phyloP scores from a whole-genome alignment of 2,888 invertebrate species.

The Hoplodrina ambigua region DNA sequence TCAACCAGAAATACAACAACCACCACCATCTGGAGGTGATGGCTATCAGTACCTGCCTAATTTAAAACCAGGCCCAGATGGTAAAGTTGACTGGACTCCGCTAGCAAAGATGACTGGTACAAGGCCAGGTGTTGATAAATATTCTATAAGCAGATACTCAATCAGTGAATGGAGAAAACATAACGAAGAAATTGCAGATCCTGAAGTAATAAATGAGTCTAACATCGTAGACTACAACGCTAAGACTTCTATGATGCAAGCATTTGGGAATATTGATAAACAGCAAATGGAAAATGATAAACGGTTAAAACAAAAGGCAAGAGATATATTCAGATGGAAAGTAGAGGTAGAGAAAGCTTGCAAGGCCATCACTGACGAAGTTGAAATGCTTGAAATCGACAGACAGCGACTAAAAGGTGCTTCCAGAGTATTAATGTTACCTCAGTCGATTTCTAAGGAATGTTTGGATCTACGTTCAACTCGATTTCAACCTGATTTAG shows the following conservation, averaged over 20 bases:
- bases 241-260: constrained; percentile 91
- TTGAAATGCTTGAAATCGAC: constrained; percentile 92
- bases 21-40: constrained; percentile 66
- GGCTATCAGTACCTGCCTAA: constrained; percentile 69
- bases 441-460: constrained; percentile 94
- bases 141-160: constrained; percentile 93
- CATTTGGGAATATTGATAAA: constrained; percentile 92
- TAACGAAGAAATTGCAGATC: constrained; percentile 89
- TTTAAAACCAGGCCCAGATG: constrained; percentile 92
- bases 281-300: constrained; percentile 93
- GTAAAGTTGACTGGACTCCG: constrained; percentile 94
- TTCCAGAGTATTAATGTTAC: constrained; percentile 92
- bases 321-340: constrained; percentile 94
- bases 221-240: constrained; percentile 91
- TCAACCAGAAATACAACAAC: constrained; percentile 18
- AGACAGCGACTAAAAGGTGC: constrained; percentile 93
- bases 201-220: constrained; percentile 87
- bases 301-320: constrained; percentile 91
- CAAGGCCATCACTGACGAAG: constrained; percentile 92
- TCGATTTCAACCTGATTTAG: constrained; percentile 93
- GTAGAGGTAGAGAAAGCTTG: constrained; percentile 93
- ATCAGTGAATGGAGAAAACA: constrained; percentile 93
- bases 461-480: constrained; percentile 93
- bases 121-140: constrained; percentile 93
- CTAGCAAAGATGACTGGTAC: constrained; percentile 93